phyloP scores from a whole-genome alignment of 2,113 vertebrate genomes.

The Tupaia tana region DNA sequence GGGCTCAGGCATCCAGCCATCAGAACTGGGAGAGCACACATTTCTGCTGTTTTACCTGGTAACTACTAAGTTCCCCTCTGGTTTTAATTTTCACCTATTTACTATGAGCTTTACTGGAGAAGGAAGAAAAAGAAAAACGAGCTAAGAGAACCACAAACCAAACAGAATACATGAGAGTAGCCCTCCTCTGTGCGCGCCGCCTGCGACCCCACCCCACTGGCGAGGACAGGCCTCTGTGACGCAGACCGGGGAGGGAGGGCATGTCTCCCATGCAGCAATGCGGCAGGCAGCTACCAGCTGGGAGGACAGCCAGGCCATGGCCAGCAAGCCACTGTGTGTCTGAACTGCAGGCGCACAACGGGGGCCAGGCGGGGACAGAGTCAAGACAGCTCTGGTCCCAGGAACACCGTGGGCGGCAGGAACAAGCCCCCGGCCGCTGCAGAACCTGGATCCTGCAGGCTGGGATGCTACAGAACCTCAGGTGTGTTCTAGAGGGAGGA shows the following conservation, averaged over 20 bases:
- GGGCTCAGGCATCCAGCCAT: background rate
- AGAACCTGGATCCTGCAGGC: no score
- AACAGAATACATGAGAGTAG: accelerated
- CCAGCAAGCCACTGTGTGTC: background rate
- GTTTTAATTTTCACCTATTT: background rate
- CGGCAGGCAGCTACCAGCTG: accelerated
- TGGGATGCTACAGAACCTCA: no score
- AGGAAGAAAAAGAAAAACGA: background rate
- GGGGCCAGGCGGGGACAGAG: background rate
- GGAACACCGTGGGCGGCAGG: background rate
- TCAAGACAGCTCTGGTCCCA: background rate
- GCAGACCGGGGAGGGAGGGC: background rate
- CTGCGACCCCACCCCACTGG: no score
- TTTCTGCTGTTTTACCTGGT: background rate
- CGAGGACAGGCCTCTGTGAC: no score
- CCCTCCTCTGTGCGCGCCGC: no score
- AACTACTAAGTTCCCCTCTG: background rate
- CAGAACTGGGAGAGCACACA: background rate
- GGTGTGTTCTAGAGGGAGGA: background rate
- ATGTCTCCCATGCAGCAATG: accelerated
- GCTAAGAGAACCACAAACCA: background rate
- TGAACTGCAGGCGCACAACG: background rate
- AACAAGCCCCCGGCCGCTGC: background rate
- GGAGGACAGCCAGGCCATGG: background rate
- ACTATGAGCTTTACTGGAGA: background rate